Conservation (phyloP, 2,888 invertebrate species). For the Trachelus troglodyta region DNA sequence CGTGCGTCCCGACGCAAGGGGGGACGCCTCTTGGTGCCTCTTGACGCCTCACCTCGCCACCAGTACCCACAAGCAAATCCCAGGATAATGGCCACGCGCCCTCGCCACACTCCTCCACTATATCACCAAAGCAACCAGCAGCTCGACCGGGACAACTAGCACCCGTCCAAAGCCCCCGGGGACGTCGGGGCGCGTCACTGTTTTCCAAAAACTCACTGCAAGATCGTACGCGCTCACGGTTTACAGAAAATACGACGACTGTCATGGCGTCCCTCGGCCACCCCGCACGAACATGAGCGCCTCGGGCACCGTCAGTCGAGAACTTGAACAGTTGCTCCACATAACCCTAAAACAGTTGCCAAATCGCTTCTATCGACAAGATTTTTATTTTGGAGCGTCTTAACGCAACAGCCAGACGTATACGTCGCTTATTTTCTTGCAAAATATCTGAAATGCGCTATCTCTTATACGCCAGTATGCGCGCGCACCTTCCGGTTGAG, state of each 20-base stretch:
- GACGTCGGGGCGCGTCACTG: constrained; percentile 25
- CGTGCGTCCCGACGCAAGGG: constrained; percentile 52
- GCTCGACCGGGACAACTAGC: constrained; percentile 18
- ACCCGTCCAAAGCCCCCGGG: constrained; percentile 25
- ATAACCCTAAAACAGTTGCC: background rate
- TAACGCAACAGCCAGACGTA: background rate
- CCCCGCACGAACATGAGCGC: constrained; percentile 41
- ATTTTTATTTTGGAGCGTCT: background rate
- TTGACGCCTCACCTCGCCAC: constrained; percentile 57
- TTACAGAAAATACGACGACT: constrained; percentile 56
- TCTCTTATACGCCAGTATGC: constrained; percentile 26
- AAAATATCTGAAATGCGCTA: background rate
- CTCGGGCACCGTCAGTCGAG: background rate
- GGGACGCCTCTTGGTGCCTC: constrained; percentile 45
- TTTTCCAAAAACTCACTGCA: constrained; percentile 36
- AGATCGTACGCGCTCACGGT: constrained; percentile 41
- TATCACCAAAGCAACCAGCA: constrained; percentile 22
- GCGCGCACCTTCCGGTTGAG: constrained; percentile 47
- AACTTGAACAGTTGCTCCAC: background rate
- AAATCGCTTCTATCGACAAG: background rate
- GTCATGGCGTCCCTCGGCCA: constrained; percentile 58
- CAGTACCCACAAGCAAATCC: constrained; percentile 51
- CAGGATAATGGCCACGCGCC: constrained; percentile 55
- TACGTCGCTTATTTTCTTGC: background rate
- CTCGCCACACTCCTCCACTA: constrained; percentile 31